These are phyloP conservation scores for zebrafish (Danio rerio) DNA, from an alignment of 2,113 vertebrate species.

Conservation along the genomic window DNA sequence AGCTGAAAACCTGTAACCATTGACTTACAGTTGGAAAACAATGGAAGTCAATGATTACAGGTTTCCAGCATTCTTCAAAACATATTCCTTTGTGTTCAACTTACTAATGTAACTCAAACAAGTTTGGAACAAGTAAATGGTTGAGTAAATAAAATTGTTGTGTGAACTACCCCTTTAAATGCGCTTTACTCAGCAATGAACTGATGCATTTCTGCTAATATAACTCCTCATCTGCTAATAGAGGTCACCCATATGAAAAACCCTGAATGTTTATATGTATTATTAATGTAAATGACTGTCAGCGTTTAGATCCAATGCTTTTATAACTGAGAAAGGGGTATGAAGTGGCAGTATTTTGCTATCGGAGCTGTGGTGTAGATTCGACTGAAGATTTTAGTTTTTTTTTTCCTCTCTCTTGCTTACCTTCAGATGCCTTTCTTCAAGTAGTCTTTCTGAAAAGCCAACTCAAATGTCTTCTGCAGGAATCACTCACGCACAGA, in stretches of 20 bases:
- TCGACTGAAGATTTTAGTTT: conserved; percentile 21
- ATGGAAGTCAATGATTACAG: too few relatives aligned
- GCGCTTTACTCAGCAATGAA: too few relatives aligned
- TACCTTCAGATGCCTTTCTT: conserved; percentile 36
- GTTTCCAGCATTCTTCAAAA: too few relatives aligned
- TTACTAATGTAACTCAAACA: too few relatives aligned
- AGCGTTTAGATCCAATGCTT: conserved; percentile 55
- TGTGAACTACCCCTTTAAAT: too few relatives aligned
- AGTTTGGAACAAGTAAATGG: too few relatives aligned
- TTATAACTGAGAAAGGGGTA: conserved; percentile 56
- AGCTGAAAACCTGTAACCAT: too few relatives aligned
- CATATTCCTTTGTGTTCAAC: too few relatives aligned
- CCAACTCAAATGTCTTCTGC: background rate
- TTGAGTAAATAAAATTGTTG: too few relatives aligned
- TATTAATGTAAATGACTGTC: conserved; percentile 58
- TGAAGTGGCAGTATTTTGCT: conserved; percentile 67
- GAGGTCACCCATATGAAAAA: conserved; percentile 53
- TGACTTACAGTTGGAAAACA: too few relatives aligned
- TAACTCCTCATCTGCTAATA: conserved; percentile 43
- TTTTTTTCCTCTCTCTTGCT: conserved; percentile 32
- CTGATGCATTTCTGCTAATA: too few relatives aligned
- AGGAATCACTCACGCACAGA: background rate
- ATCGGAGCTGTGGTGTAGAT: background rate
- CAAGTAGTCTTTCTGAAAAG: conserved; percentile 16
- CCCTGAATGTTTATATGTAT: conserved; percentile 68